Evolutionary conservation across 2,797 vertebrate genomes (phyloP), one percentile per base, ranked within the genome.

Genomic region (Centropyge bicolor): DNA sequence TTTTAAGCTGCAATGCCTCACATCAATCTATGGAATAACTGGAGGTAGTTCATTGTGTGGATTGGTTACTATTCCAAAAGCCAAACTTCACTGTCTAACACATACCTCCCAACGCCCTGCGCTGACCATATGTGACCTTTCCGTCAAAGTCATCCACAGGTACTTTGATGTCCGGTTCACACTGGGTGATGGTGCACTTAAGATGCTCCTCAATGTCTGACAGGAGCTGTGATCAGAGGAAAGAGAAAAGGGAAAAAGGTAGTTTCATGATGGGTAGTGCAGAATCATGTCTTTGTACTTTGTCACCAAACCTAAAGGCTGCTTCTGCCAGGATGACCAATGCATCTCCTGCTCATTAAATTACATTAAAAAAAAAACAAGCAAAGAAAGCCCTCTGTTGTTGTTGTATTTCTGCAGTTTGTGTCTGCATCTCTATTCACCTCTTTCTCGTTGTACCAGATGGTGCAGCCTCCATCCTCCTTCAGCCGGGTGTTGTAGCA

Each of bases 381-480:
- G n/a, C n/a, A 31, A 31, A 31, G 27, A 31, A 31, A 31, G 27
- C 27, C 27, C 27, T 31, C 27, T 31, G 27, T 31, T 31, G 27
- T 31, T 31, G 27, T 31, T 2, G 4, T 31, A 31, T 31, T 31
- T 31, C 27, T 31, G 27, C 27, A 31, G 10, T 55, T 5, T 38
- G 16, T 11, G 2, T 69, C 4, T 41, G 24, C 0, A 3, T 54
- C 24, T 64, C 36, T 22, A 27, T 36, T 95, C 84, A 98, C 98
- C 97, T 99, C 98, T 93, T 98, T 98, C 91, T 99, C 98, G 1
- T 99, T 99, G 95, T 99, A 99, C 98, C 98, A 99, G 90, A 99
- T 99, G 80, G 98, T 99, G 83, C 98, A 99, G 31, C 98, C 98
- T 8, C 98, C 98, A 0, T 98, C 97, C 14, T 99, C 97, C 90